Conservation (phyloP, 2,797 vertebrate species). For the Macroramphosus scolopax region DNA sequence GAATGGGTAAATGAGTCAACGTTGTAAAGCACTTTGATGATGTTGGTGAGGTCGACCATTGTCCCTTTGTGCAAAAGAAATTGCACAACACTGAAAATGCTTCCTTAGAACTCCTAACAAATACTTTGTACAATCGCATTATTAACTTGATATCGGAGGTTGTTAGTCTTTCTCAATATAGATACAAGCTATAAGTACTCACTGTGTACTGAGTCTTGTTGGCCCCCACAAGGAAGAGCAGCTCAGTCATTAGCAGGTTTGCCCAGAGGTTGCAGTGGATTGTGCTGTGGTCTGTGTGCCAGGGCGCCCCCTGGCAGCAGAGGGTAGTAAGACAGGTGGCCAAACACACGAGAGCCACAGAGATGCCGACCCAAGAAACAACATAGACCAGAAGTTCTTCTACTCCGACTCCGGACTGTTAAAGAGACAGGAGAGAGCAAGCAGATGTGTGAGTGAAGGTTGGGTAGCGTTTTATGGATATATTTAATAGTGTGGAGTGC, state of each 20-base stretch:
- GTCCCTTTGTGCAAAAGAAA: too few species aligned
- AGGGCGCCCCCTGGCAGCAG: constrained; percentile 89
- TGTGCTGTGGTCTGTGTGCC: constrained; percentile 90
- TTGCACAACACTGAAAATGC: too few species aligned
- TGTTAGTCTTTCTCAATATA: too few species aligned
- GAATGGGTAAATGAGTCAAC: too few species aligned
- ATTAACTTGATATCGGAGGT: too few species aligned
- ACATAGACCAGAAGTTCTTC: constrained; percentile 87
- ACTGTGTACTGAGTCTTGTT: constrained; percentile 91
- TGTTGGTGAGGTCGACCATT: too few species aligned
- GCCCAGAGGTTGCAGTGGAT: constrained; percentile 95
- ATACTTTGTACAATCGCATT: neutral
- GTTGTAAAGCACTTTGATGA: too few species aligned
- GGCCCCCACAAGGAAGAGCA: constrained; percentile 89
- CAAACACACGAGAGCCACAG: constrained; percentile 91
- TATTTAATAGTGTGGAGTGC: too few species aligned
- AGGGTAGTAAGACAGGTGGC: constrained; percentile 89
- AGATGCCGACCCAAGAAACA: constrained; percentile 93
- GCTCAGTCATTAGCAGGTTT: constrained; percentile 89
- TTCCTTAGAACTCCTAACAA: neutral
- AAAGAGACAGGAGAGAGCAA: constrained; percentile 4
- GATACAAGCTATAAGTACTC: too few species aligned
- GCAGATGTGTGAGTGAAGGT: neutral
- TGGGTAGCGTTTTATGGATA: too few species aligned
- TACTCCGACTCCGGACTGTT: constrained; percentile 72